Percentiles rank a stretch among this genome's conserved stretches.
Conservation (phyloP, 2,797 vertebrate species). For the Sebastolobus altivelis region DNA sequence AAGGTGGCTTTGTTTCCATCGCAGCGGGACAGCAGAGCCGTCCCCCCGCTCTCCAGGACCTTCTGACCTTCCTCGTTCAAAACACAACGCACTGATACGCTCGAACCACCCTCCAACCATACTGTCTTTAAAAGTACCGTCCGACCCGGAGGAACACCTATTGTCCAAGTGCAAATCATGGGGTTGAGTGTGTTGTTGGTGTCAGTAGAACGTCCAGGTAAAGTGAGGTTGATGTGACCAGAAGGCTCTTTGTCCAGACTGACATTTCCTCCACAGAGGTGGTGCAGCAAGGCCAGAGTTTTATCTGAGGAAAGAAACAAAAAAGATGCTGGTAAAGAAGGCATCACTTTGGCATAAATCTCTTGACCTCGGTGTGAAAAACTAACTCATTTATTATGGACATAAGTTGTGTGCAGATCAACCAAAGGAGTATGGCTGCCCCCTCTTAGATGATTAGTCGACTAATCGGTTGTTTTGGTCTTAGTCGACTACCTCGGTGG, state of each 20-base stretch:
- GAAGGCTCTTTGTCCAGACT: slow-evolving; percentile 46
- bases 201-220: slow-evolving; percentile 39
- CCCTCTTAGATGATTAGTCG: no score
- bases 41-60: slow-evolving; percentile 28
- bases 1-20: slow-evolving; percentile 65
- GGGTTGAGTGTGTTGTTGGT: not conserved
- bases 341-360: not conserved
- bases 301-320: slow-evolving; percentile 51
- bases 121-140: slow-evolving; percentile 50
- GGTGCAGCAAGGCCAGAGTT: slow-evolving; percentile 39
- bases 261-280: slow-evolving; percentile 61
- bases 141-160: slow-evolving; percentile 54
- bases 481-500: no score
- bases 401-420: no score
- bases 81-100: slow-evolving; percentile 58
- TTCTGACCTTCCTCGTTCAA: not conserved
- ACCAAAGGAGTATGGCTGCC: no score
- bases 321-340: not conserved
- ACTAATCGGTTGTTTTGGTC: no score
- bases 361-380: not conserved
- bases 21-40: slow-evolving; percentile 52
- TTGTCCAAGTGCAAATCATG: slow-evolving; percentile 68
- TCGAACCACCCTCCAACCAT: slow-evolving; percentile 47
- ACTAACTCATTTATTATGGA: not conserved
- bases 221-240: slow-evolving; percentile 58